A percentile compares a stretch with the other conserved stretches of the same genome.
Evolutionary conservation across 2,797 vertebrate species (phyloP).

Genomic region (Syndactyla subalaris): DNA sequence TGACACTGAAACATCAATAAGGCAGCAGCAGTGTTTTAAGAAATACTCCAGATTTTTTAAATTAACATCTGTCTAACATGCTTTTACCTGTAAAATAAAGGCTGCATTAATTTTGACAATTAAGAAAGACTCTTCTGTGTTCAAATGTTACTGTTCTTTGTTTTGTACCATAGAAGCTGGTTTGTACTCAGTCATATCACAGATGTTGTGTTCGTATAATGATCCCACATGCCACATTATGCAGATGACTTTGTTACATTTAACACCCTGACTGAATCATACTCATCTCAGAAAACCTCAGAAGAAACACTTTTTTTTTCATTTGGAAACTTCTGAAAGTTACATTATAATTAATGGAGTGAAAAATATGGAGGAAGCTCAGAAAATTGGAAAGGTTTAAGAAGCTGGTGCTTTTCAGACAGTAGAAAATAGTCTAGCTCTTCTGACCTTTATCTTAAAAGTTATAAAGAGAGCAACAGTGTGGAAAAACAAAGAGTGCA

Average conservation of each 20-base stretch:
- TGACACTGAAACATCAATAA: background rate
- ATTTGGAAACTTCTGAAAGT: conserved; percentile 9
- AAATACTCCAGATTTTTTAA: background rate
- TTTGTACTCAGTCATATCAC: background rate
- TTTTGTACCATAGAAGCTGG: background rate
- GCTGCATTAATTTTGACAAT: background rate
- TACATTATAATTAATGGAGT: conserved; percentile 29
- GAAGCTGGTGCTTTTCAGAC: background rate
- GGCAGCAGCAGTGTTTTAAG: background rate
- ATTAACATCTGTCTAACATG: background rate
- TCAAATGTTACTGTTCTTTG: background rate
- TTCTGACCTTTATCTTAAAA: background rate
- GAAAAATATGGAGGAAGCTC: conserved; percentile 9
- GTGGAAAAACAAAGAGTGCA: background rate
- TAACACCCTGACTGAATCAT: background rate
- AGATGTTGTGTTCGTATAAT: background rate
- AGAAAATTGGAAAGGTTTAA: background rate
- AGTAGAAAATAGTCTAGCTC: background rate
- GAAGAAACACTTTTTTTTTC: background rate
- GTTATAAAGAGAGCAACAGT: background rate
- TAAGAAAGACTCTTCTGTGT: background rate
- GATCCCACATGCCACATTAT: background rate
- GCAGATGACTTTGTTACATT: background rate
- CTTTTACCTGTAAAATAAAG: background rate
- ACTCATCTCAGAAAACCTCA: background rate